Percentiles rank a stretch among this genome's conserved stretches.
These are phyloP conservation scores for Nerophis lumbriciformis DNA, from an alignment of 2,113 vertebrate genomes.

Conservation along the genomic window DNA sequence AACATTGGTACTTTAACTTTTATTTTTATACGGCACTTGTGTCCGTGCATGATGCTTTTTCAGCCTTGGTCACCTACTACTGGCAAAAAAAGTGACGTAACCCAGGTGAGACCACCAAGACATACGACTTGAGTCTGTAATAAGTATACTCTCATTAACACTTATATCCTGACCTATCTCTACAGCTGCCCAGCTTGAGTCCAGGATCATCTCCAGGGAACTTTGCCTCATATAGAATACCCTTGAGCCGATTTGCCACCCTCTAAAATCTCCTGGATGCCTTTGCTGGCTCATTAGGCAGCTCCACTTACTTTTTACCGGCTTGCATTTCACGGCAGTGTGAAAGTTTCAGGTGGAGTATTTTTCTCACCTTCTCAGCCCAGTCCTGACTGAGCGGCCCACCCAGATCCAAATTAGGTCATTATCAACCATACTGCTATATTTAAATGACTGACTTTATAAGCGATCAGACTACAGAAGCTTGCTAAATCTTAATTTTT, in stretches of 20 bases:
- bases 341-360: conserved; percentile 38
- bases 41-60: neutral
- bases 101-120: conserved; percentile 21
- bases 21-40: neutral
- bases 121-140: conserved; percentile 53
- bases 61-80: neutral
- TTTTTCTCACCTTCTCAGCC: conserved; percentile 52
- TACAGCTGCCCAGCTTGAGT: conserved; percentile 58
- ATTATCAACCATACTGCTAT: conserved; percentile 57
- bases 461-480: too few species aligned
- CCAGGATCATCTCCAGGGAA: conserved; percentile 62
- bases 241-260: conserved; percentile 70
- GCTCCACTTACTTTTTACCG: conserved; percentile 42
- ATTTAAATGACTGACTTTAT: conserved; percentile 1
- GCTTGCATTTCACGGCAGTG: conserved; percentile 42
- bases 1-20: too few species aligned
- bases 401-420: conserved; percentile 57
- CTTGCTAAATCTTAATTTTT: neutral
- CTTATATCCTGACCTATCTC: conserved; percentile 63
- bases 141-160: conserved; percentile 75
- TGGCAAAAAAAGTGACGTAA: conserved; percentile 13
- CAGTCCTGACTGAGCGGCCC: conserved; percentile 36
- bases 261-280: conserved; percentile 61
- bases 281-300: conserved; percentile 47
- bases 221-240: conserved; percentile 70